These are phyloP conservation scores for Cynocephalus volans DNA, from an alignment of 2,113 vertebrate genomes.

Conservation along the genomic window DNA sequence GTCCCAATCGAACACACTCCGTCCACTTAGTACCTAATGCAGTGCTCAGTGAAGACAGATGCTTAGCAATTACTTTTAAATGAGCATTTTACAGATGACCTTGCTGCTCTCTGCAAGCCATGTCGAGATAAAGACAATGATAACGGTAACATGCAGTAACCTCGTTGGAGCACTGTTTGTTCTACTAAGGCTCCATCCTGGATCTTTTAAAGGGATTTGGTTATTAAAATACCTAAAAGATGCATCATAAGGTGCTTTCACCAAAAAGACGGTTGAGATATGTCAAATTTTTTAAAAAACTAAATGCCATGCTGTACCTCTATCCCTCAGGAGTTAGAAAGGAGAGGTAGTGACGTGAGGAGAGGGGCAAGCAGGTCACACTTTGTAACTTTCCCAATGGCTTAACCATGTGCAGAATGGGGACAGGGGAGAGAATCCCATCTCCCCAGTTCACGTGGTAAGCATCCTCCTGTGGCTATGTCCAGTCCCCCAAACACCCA, in stretches of 20 bases:
- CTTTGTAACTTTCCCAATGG: background rate
- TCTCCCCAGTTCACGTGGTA: background rate
- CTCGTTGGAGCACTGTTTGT: background rate
- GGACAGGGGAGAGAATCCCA: background rate
- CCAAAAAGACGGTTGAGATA: background rate
- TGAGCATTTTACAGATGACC: conserved; percentile 66
- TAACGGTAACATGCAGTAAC: accelerated
- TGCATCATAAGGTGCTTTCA: background rate
- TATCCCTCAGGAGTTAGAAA: background rate
- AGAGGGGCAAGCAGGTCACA: background rate
- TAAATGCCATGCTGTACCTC: background rate
- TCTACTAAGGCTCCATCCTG: background rate
- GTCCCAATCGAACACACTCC: background rate
- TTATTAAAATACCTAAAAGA: conserved; percentile 24
- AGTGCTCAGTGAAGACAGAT: conserved; percentile 60
- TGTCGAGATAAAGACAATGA: background rate
- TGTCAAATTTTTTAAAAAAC: background rate
- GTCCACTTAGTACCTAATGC: conserved; percentile 60
- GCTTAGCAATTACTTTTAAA: conserved; percentile 75
- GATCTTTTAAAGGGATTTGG: background rate
- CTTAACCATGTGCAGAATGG: background rate
- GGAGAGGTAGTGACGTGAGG: background rate
- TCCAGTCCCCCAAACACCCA: background rate
- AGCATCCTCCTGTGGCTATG: background rate
- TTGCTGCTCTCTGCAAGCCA: conserved; percentile 28